Evolutionary conservation across 2,113 vertebrate species (phyloP), one percentile per base, ranked within the genome.

Genomic region (Thalassoma bifasciatum): DNA sequence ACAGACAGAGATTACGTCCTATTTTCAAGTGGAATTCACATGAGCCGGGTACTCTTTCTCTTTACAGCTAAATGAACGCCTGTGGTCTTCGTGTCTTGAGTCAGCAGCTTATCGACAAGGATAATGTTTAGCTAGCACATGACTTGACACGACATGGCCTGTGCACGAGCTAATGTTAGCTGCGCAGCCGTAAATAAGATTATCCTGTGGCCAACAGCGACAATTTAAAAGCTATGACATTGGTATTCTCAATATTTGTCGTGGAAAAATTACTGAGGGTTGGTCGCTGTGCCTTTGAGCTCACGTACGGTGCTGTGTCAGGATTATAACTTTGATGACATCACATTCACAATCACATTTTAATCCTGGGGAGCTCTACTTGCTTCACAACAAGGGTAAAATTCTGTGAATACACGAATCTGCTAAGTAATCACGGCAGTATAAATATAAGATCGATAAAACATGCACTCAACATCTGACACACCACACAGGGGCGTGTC

Each of bases 131-230:
- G 86, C 82, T 88, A 88, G 88, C 84, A 63, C 64, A 72, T 81
- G 85, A 81, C 79, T 71, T 87, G 84, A 85, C 83, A 85, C 60
- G 79, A 87, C 91, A 86, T 85, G 89, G 91, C 91, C 91, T 90
- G 78, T 79, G 71, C 72, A 67, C 44, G 16, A 58, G 89, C 88
- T 91, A 82, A 85, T 60, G 82, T 72, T 89, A 89, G 88, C 89
- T 74, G 47, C 62, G 44, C 53, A 75, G 79, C 72, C 62, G 66
- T 63, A 46, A 80, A 81, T 62, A 66, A 66, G 78, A 86, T 85
- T 66, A 81, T 65, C 50, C 17, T 64, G 21, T 22, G 42, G 37
- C 21, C 26, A 36, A 40, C 23, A 7, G 49, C 13, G 49, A 16
- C 52, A 0, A 8, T 68, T 68, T 40, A 10, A 40, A 40, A 1